Percentiles rank a stretch among this genome's conserved stretches.
Evolutionary conservation across 1,140 invertebrate species (phyloP).

Genomic region (Aporrectodea caliginosa): DNA sequence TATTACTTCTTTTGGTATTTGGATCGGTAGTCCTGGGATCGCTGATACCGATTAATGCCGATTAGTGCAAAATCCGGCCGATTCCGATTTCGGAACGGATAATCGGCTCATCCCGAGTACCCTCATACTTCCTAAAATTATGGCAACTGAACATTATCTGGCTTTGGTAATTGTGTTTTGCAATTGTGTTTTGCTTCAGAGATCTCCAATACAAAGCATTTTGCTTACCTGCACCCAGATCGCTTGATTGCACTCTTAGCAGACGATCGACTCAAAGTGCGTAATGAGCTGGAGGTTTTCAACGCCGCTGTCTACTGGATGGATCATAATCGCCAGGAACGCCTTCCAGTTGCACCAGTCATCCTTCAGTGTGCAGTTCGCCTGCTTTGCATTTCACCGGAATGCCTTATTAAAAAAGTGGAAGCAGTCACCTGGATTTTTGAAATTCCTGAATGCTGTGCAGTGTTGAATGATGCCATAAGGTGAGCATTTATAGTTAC

Average conservation of each 20-base stretch:
- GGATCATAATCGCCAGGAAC: conserved; percentile 1
- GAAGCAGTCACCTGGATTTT: conserved; percentile 16
- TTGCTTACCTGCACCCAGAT: conserved; percentile 6
- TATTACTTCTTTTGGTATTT: no score
- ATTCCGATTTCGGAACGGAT: no score
- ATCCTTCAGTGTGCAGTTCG: conserved; percentile 5
- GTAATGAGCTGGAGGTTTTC: conserved; percentile 19
- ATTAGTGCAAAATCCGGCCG: no score
- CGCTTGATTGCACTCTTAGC: conserved; percentile 7
- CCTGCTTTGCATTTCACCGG: conserved; percentile 17
- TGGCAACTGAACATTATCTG: no score
- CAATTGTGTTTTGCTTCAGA: no score
- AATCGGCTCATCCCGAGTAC: no score
- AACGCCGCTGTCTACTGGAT: conserved; percentile 15
- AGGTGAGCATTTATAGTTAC: no score
- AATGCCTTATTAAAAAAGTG: conserved; percentile 16
- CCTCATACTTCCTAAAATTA: no score
- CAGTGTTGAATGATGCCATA: conserved; percentile 14
- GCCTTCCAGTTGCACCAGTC: neutral
- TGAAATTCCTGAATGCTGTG: conserved; percentile 15
- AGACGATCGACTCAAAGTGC: conserved; percentile 10
- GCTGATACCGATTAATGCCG: no score
- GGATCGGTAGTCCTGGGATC: no score
- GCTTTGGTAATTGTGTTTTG: no score
- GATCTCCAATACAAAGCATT: conserved; percentile 18